Conservation (phyloP, 2,113 vertebrate genomes). For the Bos indicus region DNA sequence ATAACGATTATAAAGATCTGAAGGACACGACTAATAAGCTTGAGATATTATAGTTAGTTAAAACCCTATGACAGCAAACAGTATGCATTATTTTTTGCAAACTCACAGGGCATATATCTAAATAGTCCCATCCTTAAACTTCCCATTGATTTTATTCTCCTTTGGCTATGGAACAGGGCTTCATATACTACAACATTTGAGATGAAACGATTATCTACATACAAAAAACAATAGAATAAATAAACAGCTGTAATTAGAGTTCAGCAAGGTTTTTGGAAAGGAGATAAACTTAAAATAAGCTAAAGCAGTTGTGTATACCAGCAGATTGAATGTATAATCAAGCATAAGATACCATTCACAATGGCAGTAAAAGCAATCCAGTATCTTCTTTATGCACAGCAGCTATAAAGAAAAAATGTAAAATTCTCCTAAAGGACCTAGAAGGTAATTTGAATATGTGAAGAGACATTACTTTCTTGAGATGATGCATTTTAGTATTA, state of each 20-base stretch:
- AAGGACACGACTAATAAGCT: not conserved
- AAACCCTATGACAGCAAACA: not conserved
- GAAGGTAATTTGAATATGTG: not conserved
- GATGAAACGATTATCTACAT: not conserved
- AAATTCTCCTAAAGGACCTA: not conserved
- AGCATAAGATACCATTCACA: not conserved
- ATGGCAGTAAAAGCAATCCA: not conserved
- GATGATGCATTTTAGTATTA: not conserved
- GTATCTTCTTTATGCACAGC: not conserved
- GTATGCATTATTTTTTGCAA: not conserved
- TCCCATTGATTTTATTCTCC: not conserved
- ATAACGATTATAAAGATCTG: not conserved
- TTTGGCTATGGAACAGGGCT: not conserved
- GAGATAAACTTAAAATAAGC: not conserved
- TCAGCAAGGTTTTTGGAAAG: not conserved
- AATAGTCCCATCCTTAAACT: not conserved
- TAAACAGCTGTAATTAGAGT: not conserved
- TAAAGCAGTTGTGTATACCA: not conserved
- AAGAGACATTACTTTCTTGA: not conserved
- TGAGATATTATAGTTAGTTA: not conserved
- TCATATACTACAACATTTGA: not conserved
- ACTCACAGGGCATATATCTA: not conserved
- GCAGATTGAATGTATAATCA: not conserved
- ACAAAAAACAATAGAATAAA: not conserved
- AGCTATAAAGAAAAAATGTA: not conserved